These are phyloP conservation scores for Oplegnathus fasciatus DNA, from an alignment of 2,113 vertebrate genomes.

Conservation along the genomic window DNA sequence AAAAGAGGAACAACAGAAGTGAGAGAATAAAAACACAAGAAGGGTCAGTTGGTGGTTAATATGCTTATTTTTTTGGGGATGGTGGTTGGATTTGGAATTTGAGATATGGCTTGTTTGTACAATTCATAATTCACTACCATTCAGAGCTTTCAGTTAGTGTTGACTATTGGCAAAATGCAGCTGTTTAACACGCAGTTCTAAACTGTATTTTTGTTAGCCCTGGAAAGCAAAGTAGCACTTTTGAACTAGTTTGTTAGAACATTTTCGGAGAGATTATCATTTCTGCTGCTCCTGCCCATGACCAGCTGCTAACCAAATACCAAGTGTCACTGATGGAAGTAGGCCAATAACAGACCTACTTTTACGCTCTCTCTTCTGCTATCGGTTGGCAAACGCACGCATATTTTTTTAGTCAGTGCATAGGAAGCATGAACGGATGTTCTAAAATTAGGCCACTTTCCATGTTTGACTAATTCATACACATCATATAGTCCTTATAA, in stretches of 20 bases:
- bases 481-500: background rate
- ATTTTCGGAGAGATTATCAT: background rate
- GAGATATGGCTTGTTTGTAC: background rate
- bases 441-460: background rate
- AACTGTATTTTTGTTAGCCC: background rate
- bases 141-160: background rate
- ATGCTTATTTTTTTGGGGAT: background rate
- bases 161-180: background rate
- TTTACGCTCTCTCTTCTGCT: background rate
- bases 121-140: background rate
- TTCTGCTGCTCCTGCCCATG: background rate
- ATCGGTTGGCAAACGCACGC: background rate
- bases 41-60: background rate
- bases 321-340: background rate
- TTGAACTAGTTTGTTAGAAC: too few relatives aligned
- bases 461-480: background rate
- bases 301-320: slow-evolving; percentile 7
- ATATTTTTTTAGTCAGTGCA: background rate
- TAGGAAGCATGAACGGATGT: background rate
- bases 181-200: background rate
- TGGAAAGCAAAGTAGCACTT: background rate
- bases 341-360: background rate
- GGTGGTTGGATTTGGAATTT: background rate
- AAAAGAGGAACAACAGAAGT: slow-evolving; percentile 18
- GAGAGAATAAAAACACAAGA: background rate